Evolutionary conservation across 2,797 vertebrate genomes (phyloP).

Genomic region (Natrix natrix): DNA sequence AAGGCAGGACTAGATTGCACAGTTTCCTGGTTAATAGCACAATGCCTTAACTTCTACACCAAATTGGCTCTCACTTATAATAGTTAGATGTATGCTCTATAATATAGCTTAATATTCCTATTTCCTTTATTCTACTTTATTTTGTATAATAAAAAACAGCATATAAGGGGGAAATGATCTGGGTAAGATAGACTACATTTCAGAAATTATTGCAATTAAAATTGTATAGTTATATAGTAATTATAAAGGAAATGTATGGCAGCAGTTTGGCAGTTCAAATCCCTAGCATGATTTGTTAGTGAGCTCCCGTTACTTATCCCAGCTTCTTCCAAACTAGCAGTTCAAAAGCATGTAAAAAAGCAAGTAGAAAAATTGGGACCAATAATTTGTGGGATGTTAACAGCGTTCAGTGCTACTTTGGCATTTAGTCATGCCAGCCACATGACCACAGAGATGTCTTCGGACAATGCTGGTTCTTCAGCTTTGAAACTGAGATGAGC

Average conservation of each 20-base stretch:
- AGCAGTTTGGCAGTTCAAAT: no score
- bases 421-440: no score
- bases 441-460: no score
- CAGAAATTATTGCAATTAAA: background rate
- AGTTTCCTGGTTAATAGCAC: background rate
- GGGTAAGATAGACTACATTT: background rate
- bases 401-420: no score
- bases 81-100: background rate
- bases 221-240: background rate
- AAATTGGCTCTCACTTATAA: background rate
- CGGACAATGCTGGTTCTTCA: no score
- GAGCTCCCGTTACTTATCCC: no score
- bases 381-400: no score
- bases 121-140: background rate
- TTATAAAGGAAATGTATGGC: background rate
- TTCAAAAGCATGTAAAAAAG: no score
- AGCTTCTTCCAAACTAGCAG: no score
- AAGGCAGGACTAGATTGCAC: background rate
- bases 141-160: background rate
- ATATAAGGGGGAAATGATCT: background rate
- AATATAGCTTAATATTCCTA: background rate
- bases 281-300: no score
- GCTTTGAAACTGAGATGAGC: no score
- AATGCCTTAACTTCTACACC: background rate
- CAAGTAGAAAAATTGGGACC: no score